phyloP scores from a whole-genome alignment of 1,140 invertebrate species.

The Latrodectus geometricus region DNA sequence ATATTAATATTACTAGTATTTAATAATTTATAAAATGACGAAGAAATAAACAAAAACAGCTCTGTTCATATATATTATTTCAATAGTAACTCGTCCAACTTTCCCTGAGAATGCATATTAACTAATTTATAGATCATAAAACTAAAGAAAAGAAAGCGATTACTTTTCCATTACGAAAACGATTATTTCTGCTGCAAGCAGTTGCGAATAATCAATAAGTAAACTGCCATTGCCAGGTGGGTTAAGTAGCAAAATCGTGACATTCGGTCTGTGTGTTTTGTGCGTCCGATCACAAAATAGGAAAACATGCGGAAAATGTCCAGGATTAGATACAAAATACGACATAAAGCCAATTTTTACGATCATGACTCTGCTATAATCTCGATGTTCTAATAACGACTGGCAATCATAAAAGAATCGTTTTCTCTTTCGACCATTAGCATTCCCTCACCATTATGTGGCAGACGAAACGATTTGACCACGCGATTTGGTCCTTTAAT shows the following conservation, averaged over 20 bases:
- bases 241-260: conserved; percentile 32
- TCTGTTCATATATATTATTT: no score
- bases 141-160: no score
- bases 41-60: no score
- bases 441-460: conserved; percentile 55
- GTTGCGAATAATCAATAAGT: conserved; percentile 9
- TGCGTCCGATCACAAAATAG: conserved; percentile 6
- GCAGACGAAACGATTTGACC: conserved; percentile 40
- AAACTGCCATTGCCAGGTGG: conserved; percentile 2
- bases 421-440: conserved; percentile 23
- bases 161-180: no score
- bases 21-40: no score
- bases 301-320: neutral
- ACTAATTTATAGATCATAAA: no score
- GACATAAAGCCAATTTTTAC: conserved; percentile 22
- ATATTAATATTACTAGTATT: no score
- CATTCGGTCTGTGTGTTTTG: neutral
- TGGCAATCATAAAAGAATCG: conserved; percentile 18
- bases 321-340: conserved; percentile 17
- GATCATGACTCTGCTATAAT: no score
- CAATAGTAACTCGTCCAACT: no score
- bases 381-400: no score
- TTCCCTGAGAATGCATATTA: no score
- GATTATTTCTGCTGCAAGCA: neutral
- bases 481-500: conserved; percentile 47